phyloP scores from a whole-genome alignment of 2,113 vertebrate species.

The Sisor rabdophorus region DNA sequence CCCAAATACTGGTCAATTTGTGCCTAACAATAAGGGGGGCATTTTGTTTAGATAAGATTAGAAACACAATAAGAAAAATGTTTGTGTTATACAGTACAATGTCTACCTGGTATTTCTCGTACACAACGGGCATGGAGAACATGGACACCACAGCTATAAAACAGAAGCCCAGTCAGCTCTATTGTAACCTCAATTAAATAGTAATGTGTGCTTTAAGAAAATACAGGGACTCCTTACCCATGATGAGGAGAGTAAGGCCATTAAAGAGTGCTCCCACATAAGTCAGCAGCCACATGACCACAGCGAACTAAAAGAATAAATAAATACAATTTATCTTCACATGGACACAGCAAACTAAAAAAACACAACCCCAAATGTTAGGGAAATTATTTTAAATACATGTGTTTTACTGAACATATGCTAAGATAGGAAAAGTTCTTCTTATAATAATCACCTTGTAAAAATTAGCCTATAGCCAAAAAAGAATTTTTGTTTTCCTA shows the following conservation, averaged over 20 bases:
- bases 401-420: not conserved
- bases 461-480: not conserved
- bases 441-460: no score
- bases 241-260: conserved; percentile 95
- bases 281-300: conserved; percentile 99
- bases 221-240: conserved; percentile 78
- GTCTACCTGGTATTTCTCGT: conserved; percentile 96
- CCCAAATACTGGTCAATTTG: conserved; percentile 98
- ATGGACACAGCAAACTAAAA: not conserved
- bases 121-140: conserved; percentile 98
- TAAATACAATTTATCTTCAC: no score
- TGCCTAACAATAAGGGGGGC: conserved; percentile 72
- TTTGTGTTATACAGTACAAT: conserved; percentile 31
- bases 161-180: conserved; percentile 34
- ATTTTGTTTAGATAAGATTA: not conserved
- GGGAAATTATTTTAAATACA: no score
- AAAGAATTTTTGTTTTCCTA: not conserved
- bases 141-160: conserved; percentile 90
- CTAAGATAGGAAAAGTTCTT: no score
- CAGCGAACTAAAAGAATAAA: conserved; percentile 82
- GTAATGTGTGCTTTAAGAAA: not conserved
- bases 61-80: not conserved
- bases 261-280: conserved; percentile 98
- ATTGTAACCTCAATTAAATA: not conserved
- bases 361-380: not conserved